Base-by-base conservation (phyloP, 2,888 invertebrate genomes). In the Andricus curvator region DNA sequence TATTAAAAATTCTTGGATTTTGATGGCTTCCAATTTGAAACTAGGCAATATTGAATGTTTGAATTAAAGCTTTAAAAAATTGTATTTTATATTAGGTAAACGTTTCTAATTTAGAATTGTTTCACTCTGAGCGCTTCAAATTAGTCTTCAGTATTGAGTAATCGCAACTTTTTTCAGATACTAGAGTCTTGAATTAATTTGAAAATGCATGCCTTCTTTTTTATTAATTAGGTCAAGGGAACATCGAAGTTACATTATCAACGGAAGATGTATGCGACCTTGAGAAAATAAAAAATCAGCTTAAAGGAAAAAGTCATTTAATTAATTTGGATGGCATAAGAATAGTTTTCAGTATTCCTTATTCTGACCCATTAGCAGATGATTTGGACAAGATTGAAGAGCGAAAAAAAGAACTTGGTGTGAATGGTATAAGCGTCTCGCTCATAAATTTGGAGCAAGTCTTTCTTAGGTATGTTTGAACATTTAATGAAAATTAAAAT, bases 361-460 rank as follows among this genome's bases (percentile, higher is more conserved):
- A 93, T 66, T 94, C 94, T 56, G 85, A 90, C 4, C 91, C 93
- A 62, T 96, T 96, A 90, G 94, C 96, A 0, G 86, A 92, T 25
- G 91, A 97, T 81, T 95, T 98, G 88, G 91, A 94, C 4, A 90
- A 93, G 1, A 89, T 98, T 65, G 97, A 98, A 91, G 81, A 85
- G 0, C 91, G 93, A 20, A 95, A 94, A 84, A 89, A 93, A 0
- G 89, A 93, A 6, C 93, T 97, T 22, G 95, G 95, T 0, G 95
- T 98, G 67, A 94, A 94, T 70, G 95, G 96, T 13, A 96, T 98
- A 80, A 97, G 97, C 0, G 95, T 98, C 0, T 96, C 97, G 0
- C 95, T 97, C 22, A 97, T 98, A 0, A 98, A 98, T 0, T 94
- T 99, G 88, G 99, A 99, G 92, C 98, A 99, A 93, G 98, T 99